These are phyloP conservation scores for Cherax quadricarinatus DNA, from an alignment of 1,140 invertebrate genomes.

Conservation along the genomic window DNA sequence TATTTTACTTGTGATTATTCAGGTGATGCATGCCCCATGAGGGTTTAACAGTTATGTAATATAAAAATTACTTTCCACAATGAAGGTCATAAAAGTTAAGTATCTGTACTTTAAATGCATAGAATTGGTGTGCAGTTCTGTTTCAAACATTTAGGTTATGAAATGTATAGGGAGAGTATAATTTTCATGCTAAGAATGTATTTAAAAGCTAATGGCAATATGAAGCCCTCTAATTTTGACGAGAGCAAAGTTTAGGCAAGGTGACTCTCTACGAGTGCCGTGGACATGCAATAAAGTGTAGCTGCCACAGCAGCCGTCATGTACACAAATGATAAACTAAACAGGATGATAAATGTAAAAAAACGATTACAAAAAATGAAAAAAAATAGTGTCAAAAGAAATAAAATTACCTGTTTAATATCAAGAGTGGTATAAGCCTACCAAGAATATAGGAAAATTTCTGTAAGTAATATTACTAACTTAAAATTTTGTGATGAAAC, in stretches of 20 bases:
- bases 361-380: neutral
- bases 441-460: neutral
- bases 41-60: no score
- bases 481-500: neutral
- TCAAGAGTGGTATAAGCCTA: neutral
- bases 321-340: neutral
- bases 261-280: neutral
- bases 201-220: neutral
- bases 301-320: neutral
- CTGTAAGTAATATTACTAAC: neutral
- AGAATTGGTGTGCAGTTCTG: neutral
- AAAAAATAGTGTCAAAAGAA: neutral
- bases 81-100: neutral
- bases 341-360: neutral
- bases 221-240: neutral
- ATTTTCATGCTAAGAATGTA: neutral
- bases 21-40: no score
- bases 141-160: neutral
- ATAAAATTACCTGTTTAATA: neutral
- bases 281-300: neutral
- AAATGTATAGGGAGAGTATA: neutral
- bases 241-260: neutral
- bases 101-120: neutral
- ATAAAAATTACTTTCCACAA: neutral
- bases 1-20: neutral